Evolutionary conservation across 1,140 invertebrate species (phyloP).

Genomic region (Cylas formicarius): DNA sequence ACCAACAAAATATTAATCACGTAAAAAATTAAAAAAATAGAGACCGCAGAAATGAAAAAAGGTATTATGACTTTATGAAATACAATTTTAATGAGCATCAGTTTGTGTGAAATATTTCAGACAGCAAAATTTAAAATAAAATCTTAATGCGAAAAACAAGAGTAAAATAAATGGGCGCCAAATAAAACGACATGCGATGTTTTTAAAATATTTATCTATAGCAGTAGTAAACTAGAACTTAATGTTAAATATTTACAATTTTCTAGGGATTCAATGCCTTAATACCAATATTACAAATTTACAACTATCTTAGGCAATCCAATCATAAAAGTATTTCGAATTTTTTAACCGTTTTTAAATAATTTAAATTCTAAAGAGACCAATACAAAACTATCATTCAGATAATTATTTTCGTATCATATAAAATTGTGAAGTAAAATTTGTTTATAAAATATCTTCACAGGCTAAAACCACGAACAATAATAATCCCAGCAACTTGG

Average conservation of each 20-base stretch:
- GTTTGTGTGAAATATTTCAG: too few species aligned
- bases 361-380: conserved; percentile 10
- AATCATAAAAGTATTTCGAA: conserved; percentile 15
- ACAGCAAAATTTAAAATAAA: too few species aligned
- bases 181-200: background rate
- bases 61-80: too few species aligned
- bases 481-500: too few species aligned
- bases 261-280: conserved; percentile 15
- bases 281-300: conserved; percentile 19
- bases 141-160: too few species aligned
- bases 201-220: conserved; percentile 14
- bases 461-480: too few species aligned
- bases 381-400: conserved; percentile 8
- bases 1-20: too few species aligned
- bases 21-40: too few species aligned
- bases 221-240: conserved; percentile 22
- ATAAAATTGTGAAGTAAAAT: conserved; percentile 9
- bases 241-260: conserved; percentile 22
- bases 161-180: too few species aligned
- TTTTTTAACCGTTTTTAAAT: conserved; percentile 18
- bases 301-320: conserved; percentile 14
- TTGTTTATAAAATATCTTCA: background rate
- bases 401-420: conserved; percentile 1
- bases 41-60: too few species aligned
- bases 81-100: too few species aligned